These are phyloP conservation scores for Maniola jurtina DNA, from an alignment of 1,140 invertebrate genomes.

Conservation along the genomic window DNA sequence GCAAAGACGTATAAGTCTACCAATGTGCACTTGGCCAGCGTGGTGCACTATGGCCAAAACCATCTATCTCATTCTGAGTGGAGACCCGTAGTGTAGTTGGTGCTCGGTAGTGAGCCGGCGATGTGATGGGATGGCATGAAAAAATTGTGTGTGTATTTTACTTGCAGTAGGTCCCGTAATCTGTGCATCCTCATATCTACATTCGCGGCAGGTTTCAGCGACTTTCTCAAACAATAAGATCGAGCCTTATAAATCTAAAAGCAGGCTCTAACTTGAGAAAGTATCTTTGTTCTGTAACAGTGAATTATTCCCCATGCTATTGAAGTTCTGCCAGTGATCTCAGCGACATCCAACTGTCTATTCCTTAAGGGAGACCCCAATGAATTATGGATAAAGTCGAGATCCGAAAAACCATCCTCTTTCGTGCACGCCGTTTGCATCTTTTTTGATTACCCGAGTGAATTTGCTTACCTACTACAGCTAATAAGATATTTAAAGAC, in stretches of 20 bases:
- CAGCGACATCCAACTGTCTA: conserved; percentile 40
- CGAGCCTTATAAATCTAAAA: background rate
- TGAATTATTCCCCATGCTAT: conserved; percentile 33
- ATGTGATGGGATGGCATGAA: too few species aligned
- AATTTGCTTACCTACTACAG: conserved; percentile 15
- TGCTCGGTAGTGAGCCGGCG: too few species aligned
- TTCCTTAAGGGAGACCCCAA: conserved; percentile 38
- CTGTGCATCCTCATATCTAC: too few species aligned
- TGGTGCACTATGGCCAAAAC: too few species aligned
- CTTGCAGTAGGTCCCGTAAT: too few species aligned
- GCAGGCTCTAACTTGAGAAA: conserved; percentile 1
- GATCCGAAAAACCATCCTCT: conserved; percentile 34
- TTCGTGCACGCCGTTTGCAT: conserved; percentile 26
- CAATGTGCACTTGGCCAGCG: too few species aligned
- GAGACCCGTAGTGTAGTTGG: too few species aligned
- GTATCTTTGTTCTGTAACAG: conserved; percentile 8
- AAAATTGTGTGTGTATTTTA: too few species aligned
- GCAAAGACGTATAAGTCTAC: too few species aligned
- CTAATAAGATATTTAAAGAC: too few species aligned
- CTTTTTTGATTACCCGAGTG: conserved; percentile 32
- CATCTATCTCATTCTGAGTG: too few species aligned
- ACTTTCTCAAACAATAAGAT: conserved; percentile 5
- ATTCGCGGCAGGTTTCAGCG: background rate
- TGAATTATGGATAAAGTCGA: conserved; percentile 49
- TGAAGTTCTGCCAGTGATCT: conserved; percentile 39